These are phyloP conservation scores for Psilopsiagon aymara DNA, from an alignment of 2,113 vertebrate genomes.

Conservation along the genomic window DNA sequence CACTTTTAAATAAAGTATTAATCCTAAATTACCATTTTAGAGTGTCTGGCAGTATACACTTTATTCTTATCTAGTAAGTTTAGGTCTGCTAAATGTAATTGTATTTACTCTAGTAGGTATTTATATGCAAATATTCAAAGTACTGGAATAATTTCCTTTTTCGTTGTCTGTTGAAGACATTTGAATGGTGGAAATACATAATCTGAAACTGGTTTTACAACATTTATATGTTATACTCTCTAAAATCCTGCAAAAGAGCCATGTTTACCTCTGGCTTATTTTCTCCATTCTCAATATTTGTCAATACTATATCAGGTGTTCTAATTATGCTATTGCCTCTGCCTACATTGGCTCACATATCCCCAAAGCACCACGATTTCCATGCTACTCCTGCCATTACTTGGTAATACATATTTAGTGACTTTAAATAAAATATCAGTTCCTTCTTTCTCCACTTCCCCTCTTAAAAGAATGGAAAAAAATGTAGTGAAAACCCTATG, in stretches of 20 bases:
- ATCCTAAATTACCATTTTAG: not conserved
- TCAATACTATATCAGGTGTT: accelerated
- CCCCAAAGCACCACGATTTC: not conserved
- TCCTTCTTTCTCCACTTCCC: not conserved
- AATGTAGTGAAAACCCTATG: not conserved
- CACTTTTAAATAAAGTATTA: not conserved
- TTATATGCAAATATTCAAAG: not conserved
- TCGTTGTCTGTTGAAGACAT: not conserved
- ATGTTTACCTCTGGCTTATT: not conserved
- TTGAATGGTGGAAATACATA: not conserved
- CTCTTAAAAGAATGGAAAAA: not conserved
- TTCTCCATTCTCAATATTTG: not conserved
- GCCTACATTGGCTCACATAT: not conserved
- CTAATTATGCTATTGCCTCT: not conserved
- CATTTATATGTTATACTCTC: not conserved
- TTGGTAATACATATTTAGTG: not conserved
- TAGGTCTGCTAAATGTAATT: not conserved
- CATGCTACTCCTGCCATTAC: not conserved
- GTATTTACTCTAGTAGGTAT: not conserved
- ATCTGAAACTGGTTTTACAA: not conserved
- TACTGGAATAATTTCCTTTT: not conserved
- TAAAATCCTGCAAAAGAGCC: not conserved
- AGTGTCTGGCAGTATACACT: not conserved
- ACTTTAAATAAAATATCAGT: not conserved
- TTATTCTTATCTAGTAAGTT: not conserved